Conservation (phyloP, 2,113 vertebrate genomes). For the Beaufortia kweichowensis region DNA sequence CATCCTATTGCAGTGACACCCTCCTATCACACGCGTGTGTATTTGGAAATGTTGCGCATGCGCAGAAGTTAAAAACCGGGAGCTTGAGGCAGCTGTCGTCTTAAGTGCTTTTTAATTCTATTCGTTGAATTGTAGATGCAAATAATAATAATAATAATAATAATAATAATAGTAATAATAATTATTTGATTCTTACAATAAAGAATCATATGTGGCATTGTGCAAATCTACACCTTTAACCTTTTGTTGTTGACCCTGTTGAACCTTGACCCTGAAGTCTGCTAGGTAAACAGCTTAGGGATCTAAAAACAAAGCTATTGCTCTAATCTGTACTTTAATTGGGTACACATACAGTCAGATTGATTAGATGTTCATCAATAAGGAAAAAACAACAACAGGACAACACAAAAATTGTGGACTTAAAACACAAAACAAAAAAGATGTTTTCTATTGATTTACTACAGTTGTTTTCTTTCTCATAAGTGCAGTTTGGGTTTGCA, state of each 20-base stretch:
- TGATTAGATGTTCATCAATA: too few species aligned
- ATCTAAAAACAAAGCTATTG: neutral
- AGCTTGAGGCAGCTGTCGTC: neutral
- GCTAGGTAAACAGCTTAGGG: conserved; percentile 30
- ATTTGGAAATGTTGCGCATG: conserved; percentile 35
- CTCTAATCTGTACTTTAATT: neutral
- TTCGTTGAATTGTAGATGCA: too few species aligned
- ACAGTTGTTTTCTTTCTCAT: neutral
- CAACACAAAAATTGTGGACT: too few species aligned
- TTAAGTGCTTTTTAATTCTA: neutral
- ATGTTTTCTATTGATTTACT: neutral
- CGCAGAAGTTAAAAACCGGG: conserved; percentile 15
- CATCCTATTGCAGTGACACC: conserved; percentile 21
- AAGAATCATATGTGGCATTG: neutral
- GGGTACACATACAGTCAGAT: neutral
- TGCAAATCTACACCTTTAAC: conserved; percentile 40
- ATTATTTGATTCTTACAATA: neutral
- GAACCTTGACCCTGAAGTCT: conserved; percentile 29
- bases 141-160: too few species aligned
- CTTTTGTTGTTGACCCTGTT: conserved; percentile 51
- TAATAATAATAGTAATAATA: too few species aligned
- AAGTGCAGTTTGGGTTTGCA: neutral
- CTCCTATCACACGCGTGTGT: conserved; percentile 36
- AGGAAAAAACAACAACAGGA: too few species aligned
- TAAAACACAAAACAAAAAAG: neutral